phyloP scores from a whole-genome alignment of 2,113 vertebrate genomes.

The Strix aluco region DNA sequence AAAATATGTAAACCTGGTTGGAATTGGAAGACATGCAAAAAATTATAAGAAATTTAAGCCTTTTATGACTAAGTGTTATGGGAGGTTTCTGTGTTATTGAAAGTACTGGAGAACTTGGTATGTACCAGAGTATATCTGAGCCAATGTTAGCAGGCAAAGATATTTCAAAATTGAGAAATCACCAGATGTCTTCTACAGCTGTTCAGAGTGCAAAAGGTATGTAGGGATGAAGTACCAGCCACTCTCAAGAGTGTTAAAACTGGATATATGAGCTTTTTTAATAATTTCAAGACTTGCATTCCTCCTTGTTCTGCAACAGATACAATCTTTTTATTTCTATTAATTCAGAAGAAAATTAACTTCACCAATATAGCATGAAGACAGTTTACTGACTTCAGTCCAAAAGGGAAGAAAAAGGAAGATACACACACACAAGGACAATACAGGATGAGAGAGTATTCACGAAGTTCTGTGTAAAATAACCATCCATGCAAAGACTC shows the following conservation, averaged over 20 bases:
- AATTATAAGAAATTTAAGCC: background rate
- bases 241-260: background rate
- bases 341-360: background rate
- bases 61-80: background rate
- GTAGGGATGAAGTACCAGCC: background rate
- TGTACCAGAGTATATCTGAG: background rate
- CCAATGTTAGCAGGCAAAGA: background rate
- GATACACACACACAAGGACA: accelerated
- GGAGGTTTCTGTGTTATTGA: background rate
- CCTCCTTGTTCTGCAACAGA: background rate
- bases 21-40: background rate
- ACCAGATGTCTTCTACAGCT: background rate
- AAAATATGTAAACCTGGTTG: background rate
- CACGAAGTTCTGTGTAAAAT: background rate
- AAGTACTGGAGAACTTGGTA: background rate
- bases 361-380: background rate
- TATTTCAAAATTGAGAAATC: background rate
- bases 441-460: background rate
- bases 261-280: background rate
- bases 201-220: background rate
- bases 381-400: background rate
- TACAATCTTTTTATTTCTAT: background rate
- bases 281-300: background rate
- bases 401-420: background rate
- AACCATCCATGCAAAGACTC: background rate